These are phyloP conservation scores for Falcunculus frontatus DNA, from an alignment of 2,113 vertebrate species.

Conservation along the genomic window DNA sequence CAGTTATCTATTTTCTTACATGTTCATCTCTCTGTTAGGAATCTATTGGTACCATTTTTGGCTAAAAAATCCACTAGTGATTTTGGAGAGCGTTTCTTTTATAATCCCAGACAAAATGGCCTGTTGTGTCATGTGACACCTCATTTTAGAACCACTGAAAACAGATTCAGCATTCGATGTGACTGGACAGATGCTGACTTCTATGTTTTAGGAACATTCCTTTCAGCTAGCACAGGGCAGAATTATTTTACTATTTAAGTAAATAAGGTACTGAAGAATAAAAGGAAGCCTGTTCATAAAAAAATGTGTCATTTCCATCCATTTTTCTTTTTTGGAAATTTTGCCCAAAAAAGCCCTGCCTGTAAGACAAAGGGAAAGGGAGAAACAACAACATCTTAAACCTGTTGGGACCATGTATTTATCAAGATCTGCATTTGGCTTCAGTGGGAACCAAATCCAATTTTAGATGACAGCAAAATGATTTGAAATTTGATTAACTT, in stretches of 20 bases:
- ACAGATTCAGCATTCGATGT: background rate
- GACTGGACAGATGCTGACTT: background rate
- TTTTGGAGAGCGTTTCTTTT: background rate
- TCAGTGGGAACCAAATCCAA: background rate
- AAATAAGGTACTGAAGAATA: background rate
- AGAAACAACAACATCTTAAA: background rate
- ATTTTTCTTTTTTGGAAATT: background rate
- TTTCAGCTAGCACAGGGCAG: background rate
- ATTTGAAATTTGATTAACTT: background rate
- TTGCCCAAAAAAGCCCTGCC: background rate
- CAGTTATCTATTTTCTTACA: background rate
- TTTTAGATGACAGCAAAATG: background rate
- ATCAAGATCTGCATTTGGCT: background rate
- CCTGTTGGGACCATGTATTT: fast-evolving
- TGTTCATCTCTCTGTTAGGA: background rate
- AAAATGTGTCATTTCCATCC: background rate
- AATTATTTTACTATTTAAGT: background rate
- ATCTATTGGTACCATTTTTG: background rate
- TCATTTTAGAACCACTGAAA: background rate
- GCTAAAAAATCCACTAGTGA: background rate
- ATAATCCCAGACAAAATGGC: background rate
- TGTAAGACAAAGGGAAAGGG: background rate
- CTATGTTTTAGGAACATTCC: background rate
- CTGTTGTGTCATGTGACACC: background rate
- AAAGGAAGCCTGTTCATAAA: background rate